Evolutionary conservation across 2,888 invertebrate genomes (phyloP), one percentile per base, ranked within the genome.

Genomic region (Ochlodes sylvanus): DNA sequence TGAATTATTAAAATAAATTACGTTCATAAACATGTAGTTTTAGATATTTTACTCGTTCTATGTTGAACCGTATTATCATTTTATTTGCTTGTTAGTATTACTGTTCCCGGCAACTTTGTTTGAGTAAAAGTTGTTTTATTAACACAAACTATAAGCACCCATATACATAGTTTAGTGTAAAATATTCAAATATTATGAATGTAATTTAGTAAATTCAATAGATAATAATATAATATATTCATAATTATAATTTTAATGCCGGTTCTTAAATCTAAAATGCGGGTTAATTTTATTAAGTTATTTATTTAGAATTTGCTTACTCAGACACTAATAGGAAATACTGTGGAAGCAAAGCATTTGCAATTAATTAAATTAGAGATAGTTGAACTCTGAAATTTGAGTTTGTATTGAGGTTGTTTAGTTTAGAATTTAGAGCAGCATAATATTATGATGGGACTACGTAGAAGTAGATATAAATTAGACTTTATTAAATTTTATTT

Each of bases 361-460:
- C 64, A 47, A 64, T 64, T 64, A 64, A 64, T 64, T 64, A 56
- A 64, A 64, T 64, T 57, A 32, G 57, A 56, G 56, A 57, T 47
- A 47, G 56, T 64, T 57, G 56, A 57, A 57, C n/a, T 15, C 10
- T 38, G 64, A 57, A 64, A 64, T 64, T 64, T 47, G 56, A 64
- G 57, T 64, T 64, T 47, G 56, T 64, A 47, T 9, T 38, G 47
- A 19, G 19, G 50, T 34, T 57, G 57, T 64, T 64, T 64, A 56
- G 56, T 57, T 50, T 44, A 56, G 47, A 47, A 57, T 64, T 64
- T 34, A 38, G 47, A 57, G 21, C 10, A 64, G 47, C 17, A 56
- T 47, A 17, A 15, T 44, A 19, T 47, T 47, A 47, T 3, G 19
- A 50, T 19, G 19, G 7, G 19, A 50, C 50, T 50, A 19, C 7